Base-by-base conservation (phyloP, 2,113 vertebrate genomes). In the Mirza zaza region DNA sequence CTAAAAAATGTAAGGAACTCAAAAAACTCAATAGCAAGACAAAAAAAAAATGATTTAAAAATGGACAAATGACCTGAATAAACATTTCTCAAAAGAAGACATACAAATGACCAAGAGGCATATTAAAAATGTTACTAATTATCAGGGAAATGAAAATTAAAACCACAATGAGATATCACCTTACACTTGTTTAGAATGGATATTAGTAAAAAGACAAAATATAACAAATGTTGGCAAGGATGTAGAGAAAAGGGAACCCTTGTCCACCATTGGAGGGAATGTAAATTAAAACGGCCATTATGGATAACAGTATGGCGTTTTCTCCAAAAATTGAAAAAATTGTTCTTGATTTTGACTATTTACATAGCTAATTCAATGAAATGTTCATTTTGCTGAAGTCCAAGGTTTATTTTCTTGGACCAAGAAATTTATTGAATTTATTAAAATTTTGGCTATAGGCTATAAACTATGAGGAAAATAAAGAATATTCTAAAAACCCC, bases 391-490 rank as follows among this genome's bases (percentile, higher is more conserved):
- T 20, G 45, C 36, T 76, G 61, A 91, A 85, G 21, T 50, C 17
- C 5, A 71, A 57, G 18, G 91, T 92, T 90, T 92, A 55, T 87
- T 86, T 93, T 75, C 50, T 92, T 45, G 45, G 7, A 8, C 45
- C 45, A 45, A 45, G 45, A 45, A 45, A 45, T 45, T 45, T 45
- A 45, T 45, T 45, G 6, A 45, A 45, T 45, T 45, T 45, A 45
- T 45, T 45, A 45, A 87, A 70, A 94, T 96, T 97, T 97, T 18
- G 59, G 11, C 3, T 32, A 57, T 29, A 9, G 59, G 29, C 23
- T 71, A 91, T 93, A 94, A 97, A 92, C 42, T 95, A 50, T 96
- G 88, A 90, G 97, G 3, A 57, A 6, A 77, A 97, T 96, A 63
- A 94, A 42, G 18, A 70, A 65, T 87, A 77, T 45, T 87, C 17